These are phyloP conservation scores for Saccopteryx leptura DNA, from an alignment of 2,113 vertebrate species.

Conservation along the genomic window DNA sequence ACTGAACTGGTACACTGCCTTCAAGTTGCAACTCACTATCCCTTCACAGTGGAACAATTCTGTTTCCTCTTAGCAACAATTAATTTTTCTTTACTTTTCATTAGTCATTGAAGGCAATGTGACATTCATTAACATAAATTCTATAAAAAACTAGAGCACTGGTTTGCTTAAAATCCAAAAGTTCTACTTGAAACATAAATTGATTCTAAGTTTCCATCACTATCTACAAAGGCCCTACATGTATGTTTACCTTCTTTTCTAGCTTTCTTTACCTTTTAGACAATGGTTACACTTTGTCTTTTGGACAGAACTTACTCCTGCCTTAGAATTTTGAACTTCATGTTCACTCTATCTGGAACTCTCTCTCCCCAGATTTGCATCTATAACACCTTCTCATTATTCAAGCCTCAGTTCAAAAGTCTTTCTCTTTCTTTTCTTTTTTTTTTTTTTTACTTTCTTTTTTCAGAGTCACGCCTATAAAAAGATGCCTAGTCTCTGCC, in stretches of 20 bases:
- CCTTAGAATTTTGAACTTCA: not conserved
- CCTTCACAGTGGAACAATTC: not conserved
- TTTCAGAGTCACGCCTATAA: not conserved
- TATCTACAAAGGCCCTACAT: not conserved
- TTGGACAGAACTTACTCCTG: not conserved
- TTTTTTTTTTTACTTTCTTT: not conserved
- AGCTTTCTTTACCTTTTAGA: not conserved
- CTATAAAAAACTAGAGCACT: not conserved
- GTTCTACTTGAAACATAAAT: not conserved
- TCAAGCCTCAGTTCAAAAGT: not conserved
- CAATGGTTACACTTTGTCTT: not conserved
- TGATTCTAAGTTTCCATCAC: not conserved
- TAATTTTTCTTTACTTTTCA: conserved; percentile 28
- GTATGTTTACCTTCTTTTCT: not conserved
- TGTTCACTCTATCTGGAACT: not conserved
- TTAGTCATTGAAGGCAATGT: not conserved
- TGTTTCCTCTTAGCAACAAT: not conserved
- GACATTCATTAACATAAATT: conserved; percentile 3
- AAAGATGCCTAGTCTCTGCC: not conserved
- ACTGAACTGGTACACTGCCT: not conserved
- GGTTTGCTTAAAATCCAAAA: conserved; percentile 26
- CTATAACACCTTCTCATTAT: not conserved
- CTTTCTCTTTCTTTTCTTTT: not conserved
- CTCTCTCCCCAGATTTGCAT: not conserved
- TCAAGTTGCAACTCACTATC: not conserved